These are phyloP conservation scores for Lasius fuliginosus DNA, from an alignment of 2,888 invertebrate genomes.

Conservation along the genomic window DNA sequence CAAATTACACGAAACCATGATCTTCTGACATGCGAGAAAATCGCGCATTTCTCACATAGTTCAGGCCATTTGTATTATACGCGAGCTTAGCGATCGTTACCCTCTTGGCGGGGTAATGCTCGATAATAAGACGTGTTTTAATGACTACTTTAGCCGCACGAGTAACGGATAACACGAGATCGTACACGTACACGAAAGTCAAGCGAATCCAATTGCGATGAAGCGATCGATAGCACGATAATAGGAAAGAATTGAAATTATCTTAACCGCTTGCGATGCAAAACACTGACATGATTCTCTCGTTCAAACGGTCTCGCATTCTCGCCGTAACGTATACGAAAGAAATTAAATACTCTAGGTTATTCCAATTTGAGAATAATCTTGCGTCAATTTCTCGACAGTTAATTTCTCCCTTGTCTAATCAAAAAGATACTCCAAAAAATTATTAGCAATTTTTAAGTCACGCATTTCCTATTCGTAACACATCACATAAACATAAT, in stretches of 20 bases:
- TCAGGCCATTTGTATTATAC: constrained; percentile 60
- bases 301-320: not conserved
- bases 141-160: constrained; percentile 38
- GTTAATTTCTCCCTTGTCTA: not conserved
- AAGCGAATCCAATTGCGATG: constrained; percentile 41
- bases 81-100: constrained; percentile 55
- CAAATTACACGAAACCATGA: constrained; percentile 36
- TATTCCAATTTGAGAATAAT: not conserved
- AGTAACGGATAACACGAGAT: constrained; percentile 42
- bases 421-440: constrained; percentile 20
- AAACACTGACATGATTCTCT: constrained; percentile 19
- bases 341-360: constrained; percentile 4
- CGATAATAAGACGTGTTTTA: constrained; percentile 56
- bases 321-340: not conserved
- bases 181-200: constrained; percentile 26
- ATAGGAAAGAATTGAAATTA: constrained; percentile 25
- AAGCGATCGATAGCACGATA: constrained; percentile 22
- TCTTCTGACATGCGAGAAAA: constrained; percentile 66
- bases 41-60: constrained; percentile 57
- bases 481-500: not conserved
- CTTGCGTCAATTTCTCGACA: not conserved
- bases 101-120: constrained; percentile 50
- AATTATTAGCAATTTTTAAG: constrained; percentile 44
- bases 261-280: constrained; percentile 28
- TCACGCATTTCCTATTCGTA: not conserved